A percentile compares a stretch with the other conserved stretches of the same genome.
phyloP scores from a whole-genome alignment of 2,888 invertebrate genomes.

The Cryptocheilus praepositus region DNA sequence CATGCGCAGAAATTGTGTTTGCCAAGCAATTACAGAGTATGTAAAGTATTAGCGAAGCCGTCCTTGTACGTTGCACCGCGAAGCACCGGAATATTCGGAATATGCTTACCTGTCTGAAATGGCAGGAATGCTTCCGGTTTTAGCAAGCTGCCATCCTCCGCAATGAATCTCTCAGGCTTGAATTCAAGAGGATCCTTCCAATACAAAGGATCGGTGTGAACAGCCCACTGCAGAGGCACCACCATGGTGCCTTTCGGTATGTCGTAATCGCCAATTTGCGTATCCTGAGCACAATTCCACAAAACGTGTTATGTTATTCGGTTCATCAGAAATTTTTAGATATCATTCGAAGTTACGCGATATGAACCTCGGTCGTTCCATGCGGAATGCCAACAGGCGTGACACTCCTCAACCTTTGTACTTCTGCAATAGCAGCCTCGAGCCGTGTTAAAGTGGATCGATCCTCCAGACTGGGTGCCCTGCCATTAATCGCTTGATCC shows the following conservation, averaged over 20 bases:
- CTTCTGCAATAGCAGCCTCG: constrained; percentile 87
- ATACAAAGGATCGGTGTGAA: constrained; percentile 82
- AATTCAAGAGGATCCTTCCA: constrained; percentile 84
- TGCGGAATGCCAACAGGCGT: constrained; percentile 92
- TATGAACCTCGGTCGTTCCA: constrained; percentile 79
- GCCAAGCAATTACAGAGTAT: no score
- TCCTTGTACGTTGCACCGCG: constrained; percentile 15
- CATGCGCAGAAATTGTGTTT: no score
- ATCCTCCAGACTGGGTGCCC: constrained; percentile 77
- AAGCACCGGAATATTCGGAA: no score
- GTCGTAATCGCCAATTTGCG: constrained; percentile 78
- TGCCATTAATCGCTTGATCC: constrained; percentile 54
- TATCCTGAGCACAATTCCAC: constrained; percentile 74
- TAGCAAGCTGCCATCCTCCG: constrained; percentile 78
- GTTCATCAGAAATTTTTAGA: neutral
- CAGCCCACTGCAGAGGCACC: constrained; percentile 87
- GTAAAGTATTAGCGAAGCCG: neutral
- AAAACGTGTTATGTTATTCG: constrained; percentile 5
- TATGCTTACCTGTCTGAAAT: constrained; percentile 84
- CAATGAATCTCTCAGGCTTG: constrained; percentile 83
- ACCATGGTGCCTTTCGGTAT: constrained; percentile 85
- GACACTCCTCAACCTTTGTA: constrained; percentile 86
- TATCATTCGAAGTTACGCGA: no score
- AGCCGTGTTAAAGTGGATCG: constrained; percentile 78
- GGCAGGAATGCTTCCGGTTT: constrained; percentile 86